A percentile compares a stretch with the other conserved stretches of the same genome.
These are phyloP conservation scores for Empis livida DNA, from an alignment of 2,888 invertebrate genomes.

Conservation along the genomic window DNA sequence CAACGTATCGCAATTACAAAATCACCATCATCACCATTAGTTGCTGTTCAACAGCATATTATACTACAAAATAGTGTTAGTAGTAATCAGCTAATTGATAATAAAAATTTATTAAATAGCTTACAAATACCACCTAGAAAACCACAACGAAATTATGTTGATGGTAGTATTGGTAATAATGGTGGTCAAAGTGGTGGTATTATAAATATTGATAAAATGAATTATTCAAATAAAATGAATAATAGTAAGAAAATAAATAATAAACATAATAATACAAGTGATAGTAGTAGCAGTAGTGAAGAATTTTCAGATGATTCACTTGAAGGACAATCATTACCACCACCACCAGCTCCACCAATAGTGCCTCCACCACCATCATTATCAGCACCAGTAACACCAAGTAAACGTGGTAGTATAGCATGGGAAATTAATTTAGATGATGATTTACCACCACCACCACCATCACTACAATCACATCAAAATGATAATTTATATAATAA, in stretches of 20 bases:
- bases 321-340: conserved; percentile 49
- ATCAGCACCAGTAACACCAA: conserved; percentile 42
- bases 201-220: conserved; percentile 5
- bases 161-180: too few species aligned
- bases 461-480: conserved; percentile 1
- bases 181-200: conserved; percentile 6
- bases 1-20: conserved; percentile 9
- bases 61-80: conserved; percentile 24
- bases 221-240: background rate
- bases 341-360: conserved; percentile 40
- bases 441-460: conserved; percentile 14
- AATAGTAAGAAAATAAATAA: background rate
- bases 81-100: conserved; percentile 32
- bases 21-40: conserved; percentile 38
- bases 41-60: conserved; percentile 31
- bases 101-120: conserved; percentile 12
- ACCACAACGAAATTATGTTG: background rate
- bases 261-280: conserved; percentile 4
- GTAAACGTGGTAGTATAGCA: conserved; percentile 69
- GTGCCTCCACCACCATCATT: conserved; percentile 35
- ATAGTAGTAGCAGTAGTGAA: conserved; percentile 29
- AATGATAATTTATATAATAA: background rate
- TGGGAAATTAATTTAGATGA: conserved; percentile 77
- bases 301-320: conserved; percentile 49
- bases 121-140: conserved; percentile 10